These are phyloP conservation scores for Oppia nitens DNA, from an alignment of 1,140 invertebrate genomes.

Conservation along the genomic window DNA sequence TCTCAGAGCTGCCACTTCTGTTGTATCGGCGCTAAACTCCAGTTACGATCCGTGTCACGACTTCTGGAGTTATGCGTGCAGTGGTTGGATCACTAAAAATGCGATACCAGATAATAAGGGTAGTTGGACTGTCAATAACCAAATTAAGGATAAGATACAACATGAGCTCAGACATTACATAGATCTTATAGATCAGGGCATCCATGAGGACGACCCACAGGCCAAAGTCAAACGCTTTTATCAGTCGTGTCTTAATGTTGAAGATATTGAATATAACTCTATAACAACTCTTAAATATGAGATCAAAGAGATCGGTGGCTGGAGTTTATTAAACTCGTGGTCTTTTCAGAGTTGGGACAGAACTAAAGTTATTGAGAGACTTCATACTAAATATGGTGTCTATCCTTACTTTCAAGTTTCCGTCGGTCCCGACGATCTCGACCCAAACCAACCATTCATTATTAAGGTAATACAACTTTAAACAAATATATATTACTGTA, in stretches of 20 bases:
- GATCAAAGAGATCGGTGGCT: conserved; percentile 11
- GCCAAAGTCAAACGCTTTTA: conserved; percentile 10
- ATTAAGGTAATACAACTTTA: conserved; percentile 11
- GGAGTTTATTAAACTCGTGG: conserved; percentile 11
- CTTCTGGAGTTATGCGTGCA: conserved; percentile 10
- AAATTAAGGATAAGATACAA: conserved; percentile 2
- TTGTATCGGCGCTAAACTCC: not conserved
- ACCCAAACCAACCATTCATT: conserved; percentile 9
- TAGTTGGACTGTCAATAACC: not conserved
- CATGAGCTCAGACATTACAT: conserved; percentile 9
- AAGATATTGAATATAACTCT: conserved; percentile 9
- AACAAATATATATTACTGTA: too few relatives aligned
- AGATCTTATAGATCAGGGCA: conserved; percentile 1
- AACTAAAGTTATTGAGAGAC: not conserved
- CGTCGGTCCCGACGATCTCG: conserved; percentile 11
- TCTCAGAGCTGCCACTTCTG: not conserved
- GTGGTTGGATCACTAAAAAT: conserved; percentile 1
- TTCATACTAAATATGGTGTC: conserved; percentile 9
- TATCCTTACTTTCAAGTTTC: conserved; percentile 7
- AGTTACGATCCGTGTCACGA: conserved; percentile 6
- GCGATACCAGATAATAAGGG: not conserved
- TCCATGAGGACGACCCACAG: conserved; percentile 3
- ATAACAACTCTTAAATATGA: conserved; percentile 11
- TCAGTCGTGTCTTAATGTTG: conserved; percentile 9
- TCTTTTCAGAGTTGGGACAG: not conserved